Evolutionary conservation across 2,888 invertebrate species (phyloP).

Genomic region (Iselma pallidipennis): DNA sequence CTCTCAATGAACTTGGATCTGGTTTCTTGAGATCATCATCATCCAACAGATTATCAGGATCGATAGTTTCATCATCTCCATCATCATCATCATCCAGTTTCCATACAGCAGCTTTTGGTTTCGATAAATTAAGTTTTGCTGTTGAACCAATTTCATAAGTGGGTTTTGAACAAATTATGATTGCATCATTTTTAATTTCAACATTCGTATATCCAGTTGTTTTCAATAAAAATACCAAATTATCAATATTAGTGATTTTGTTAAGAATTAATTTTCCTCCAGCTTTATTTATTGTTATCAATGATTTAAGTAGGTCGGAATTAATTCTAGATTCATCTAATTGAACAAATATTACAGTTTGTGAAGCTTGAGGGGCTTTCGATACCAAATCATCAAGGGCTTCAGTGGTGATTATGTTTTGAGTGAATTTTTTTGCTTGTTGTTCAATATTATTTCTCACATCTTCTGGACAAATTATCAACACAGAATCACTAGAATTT

Average conservation of each 20-base stretch:
- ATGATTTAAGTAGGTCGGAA: constrained; percentile 2
- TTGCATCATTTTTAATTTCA: constrained; percentile 26
- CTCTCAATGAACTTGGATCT: constrained; percentile 78
- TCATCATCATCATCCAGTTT: constrained; percentile 75
- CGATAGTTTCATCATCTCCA: constrained; percentile 75
- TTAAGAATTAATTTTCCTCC: constrained; percentile 39
- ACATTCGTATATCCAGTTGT: constrained; percentile 49
- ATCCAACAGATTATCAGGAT: constrained; percentile 86
- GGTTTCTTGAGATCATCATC: constrained; percentile 90
- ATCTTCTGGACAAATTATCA: neutral
- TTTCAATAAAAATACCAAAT: constrained; percentile 45
- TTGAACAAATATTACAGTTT: neutral
- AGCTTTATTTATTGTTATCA: constrained; percentile 35
- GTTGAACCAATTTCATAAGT: constrained; percentile 73
- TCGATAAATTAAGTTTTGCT: constrained; percentile 57
- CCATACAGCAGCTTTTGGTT: constrained; percentile 66
- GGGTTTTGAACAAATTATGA: constrained; percentile 63
- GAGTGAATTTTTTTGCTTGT: neutral
- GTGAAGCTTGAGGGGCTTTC: neutral
- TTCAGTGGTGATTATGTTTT: neutral
- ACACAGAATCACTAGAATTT: neutral
- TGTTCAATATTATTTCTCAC: neutral
- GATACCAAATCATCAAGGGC: neutral
- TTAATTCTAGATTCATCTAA: neutral
- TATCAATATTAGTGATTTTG: constrained; percentile 25